A percentile compares a stretch with the other conserved stretches of the same genome.
Evolutionary conservation across 1,140 invertebrate genomes (phyloP).

Genomic region (Rhynchophorus ferrugineus): DNA sequence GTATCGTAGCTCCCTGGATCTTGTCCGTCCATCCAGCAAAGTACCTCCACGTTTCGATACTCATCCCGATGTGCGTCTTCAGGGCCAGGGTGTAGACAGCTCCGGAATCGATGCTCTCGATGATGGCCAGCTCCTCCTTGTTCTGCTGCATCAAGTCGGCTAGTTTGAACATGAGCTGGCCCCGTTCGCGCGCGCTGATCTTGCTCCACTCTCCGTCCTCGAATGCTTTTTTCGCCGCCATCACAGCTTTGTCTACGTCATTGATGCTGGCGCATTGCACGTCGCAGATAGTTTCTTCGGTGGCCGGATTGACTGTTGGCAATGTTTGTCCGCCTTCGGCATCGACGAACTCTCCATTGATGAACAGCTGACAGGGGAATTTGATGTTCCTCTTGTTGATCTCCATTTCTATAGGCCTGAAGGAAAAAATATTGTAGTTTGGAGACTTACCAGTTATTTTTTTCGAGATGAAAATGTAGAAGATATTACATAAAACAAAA

Average conservation of each 20-base stretch:
- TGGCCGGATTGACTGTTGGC: slow-evolving; percentile 74
- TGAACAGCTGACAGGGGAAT: slow-evolving; percentile 85
- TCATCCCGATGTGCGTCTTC: slow-evolving; percentile 92
- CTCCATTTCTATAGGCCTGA: slow-evolving; percentile 60
- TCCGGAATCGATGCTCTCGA: slow-evolving; percentile 87
- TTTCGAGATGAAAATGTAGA: too few species aligned
- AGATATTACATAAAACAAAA: too few species aligned
- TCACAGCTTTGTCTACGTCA: slow-evolving; percentile 83
- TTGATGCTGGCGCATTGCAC: slow-evolving; percentile 63
- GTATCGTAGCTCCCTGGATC: slow-evolving; percentile 85
- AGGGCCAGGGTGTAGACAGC: slow-evolving; percentile 91
- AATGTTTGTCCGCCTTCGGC: slow-evolving; percentile 57
- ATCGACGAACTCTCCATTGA: slow-evolving; percentile 85
- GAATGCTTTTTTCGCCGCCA: slow-evolving; percentile 79
- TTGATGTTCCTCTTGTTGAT: slow-evolving; percentile 78
- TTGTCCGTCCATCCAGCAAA: slow-evolving; percentile 95
- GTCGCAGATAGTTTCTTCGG: slow-evolving; percentile 73
- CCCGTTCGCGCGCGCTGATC: slow-evolving; percentile 76
- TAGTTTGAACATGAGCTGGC: slow-evolving; percentile 66
- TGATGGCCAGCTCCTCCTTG: slow-evolving; percentile 88
- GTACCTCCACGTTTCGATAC: slow-evolving; percentile 86
- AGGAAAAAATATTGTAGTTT: neutral
- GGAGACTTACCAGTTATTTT: too few species aligned
- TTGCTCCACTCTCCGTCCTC: slow-evolving; percentile 83
- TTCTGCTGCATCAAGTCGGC: slow-evolving; percentile 91